Evolutionary conservation across 2,888 invertebrate species (phyloP).

Genomic region (Ariolimax columbianus): DNA sequence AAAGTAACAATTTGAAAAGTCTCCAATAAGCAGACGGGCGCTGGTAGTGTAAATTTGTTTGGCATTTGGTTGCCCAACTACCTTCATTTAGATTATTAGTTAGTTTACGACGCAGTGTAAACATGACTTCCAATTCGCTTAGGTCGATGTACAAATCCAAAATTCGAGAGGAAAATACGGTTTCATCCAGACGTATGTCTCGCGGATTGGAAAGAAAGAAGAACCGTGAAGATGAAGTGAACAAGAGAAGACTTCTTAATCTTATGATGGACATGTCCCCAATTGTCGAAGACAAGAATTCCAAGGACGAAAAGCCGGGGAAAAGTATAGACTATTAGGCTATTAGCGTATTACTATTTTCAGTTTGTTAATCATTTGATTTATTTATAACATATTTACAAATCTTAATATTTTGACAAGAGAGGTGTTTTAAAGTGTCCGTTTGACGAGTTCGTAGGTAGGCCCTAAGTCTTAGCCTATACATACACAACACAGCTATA

Average conservation of each 20-base stretch:
- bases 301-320: neutral
- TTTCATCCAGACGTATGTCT: conserved; percentile 19
- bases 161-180: neutral
- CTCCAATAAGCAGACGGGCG: neutral
- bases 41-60: too few relatives aligned
- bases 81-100: neutral
- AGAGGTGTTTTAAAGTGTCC: too few relatives aligned
- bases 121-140: neutral
- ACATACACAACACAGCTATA: too few relatives aligned
- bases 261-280: conserved; percentile 61
- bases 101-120: neutral
- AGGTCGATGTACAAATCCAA: conserved; percentile 32
- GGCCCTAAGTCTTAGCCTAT: too few relatives aligned
- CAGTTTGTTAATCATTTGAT: too few relatives aligned
- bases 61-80: neutral
- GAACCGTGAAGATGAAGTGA: conserved; percentile 57
- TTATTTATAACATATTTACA: too few relatives aligned
- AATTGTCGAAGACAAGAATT: conserved; percentile 56
- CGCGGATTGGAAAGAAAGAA: conserved; percentile 24
- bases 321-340: neutral
- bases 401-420: too few relatives aligned
- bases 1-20: neutral
- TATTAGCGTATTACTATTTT: neutral
- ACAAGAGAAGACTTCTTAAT: conserved; percentile 63
- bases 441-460: too few relatives aligned